Percentiles rank a stretch among this genome's conserved stretches.
These are phyloP conservation scores for Buathra laborator DNA, from an alignment of 2,888 invertebrate species.

Conservation along the genomic window DNA sequence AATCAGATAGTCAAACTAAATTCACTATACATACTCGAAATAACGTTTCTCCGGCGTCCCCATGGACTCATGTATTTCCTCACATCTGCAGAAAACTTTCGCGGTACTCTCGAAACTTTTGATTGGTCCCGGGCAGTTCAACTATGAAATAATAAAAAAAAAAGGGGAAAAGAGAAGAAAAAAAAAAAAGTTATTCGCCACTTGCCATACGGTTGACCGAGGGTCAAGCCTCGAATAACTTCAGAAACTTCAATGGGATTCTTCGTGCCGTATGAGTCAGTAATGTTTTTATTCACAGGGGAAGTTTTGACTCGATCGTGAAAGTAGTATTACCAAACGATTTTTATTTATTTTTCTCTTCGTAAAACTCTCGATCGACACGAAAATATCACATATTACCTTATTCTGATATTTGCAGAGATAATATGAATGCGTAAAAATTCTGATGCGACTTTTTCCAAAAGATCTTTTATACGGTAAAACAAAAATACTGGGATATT, in stretches of 20 bases:
- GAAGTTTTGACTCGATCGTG: not conserved
- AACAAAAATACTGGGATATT: no score
- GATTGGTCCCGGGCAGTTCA: slow-evolving; percentile 20
- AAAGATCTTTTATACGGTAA: no score
- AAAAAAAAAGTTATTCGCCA: slow-evolving; percentile 2
- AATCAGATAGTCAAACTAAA: slow-evolving; percentile 55
- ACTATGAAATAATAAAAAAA: slow-evolving; percentile 27
- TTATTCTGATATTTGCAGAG: no score
- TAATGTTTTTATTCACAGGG: not conserved
- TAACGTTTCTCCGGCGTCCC: not conserved
- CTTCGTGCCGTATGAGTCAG: not conserved
- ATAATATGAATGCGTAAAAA: no score
- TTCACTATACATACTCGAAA: slow-evolving; percentile 19
- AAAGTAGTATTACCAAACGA: not conserved
- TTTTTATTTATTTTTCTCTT: not conserved
- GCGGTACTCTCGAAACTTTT: slow-evolving; percentile 32
- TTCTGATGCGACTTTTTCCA: no score
- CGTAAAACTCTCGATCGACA: not conserved
- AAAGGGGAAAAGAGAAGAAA: not conserved
- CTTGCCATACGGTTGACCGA: not conserved
- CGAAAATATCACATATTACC: not conserved
- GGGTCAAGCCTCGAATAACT: not conserved
- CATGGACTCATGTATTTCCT: slow-evolving; percentile 23
- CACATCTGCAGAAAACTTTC: not conserved
- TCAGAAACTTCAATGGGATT: not conserved